These are phyloP conservation scores for Sinelater perroti DNA, from an alignment of 2,888 invertebrate genomes.

Conservation along the genomic window DNA sequence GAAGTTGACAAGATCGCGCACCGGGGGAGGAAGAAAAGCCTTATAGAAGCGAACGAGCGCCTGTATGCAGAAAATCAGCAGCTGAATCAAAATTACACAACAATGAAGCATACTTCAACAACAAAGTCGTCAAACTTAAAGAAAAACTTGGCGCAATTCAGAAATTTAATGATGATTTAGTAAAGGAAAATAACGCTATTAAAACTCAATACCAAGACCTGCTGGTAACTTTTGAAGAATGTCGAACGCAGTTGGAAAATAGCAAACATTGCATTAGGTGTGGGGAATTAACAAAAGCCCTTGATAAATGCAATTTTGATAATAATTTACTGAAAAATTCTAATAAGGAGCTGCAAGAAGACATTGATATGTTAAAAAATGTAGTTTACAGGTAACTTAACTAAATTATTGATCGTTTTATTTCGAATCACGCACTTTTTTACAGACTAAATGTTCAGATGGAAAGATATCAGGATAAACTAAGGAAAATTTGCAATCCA, in stretches of 20 bases:
- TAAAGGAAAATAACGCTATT: constrained; percentile 69
- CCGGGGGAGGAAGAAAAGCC: constrained; percentile 13
- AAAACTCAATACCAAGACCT: constrained; percentile 64
- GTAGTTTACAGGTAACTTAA: constrained; percentile 73
- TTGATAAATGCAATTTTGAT: constrained; percentile 64
- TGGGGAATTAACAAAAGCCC: constrained; percentile 61
- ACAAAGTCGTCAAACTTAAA: constrained; percentile 70
- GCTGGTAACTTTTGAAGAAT: constrained; percentile 64
- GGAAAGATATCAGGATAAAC: constrained; percentile 78
- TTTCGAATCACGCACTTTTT: not conserved
- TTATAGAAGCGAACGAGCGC: constrained; percentile 59
- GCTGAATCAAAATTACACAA: constrained; percentile 63
- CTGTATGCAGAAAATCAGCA: constrained; percentile 65
- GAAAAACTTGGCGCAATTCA: constrained; percentile 69
- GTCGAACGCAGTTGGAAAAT: constrained; percentile 63
- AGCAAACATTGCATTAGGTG: constrained; percentile 60
- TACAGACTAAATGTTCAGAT: constrained; percentile 77
- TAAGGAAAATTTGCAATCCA: constrained; percentile 59
- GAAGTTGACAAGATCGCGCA: constrained; percentile 3
- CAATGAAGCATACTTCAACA: constrained; percentile 61
- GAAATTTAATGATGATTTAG: constrained; percentile 69
- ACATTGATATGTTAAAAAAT: constrained; percentile 78
- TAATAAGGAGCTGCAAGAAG: constrained; percentile 69
- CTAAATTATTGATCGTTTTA: too few species aligned
- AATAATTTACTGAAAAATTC: constrained; percentile 64